These are phyloP conservation scores for Spisula subtruncata DNA, from an alignment of 2,888 invertebrate species.

Conservation along the genomic window DNA sequence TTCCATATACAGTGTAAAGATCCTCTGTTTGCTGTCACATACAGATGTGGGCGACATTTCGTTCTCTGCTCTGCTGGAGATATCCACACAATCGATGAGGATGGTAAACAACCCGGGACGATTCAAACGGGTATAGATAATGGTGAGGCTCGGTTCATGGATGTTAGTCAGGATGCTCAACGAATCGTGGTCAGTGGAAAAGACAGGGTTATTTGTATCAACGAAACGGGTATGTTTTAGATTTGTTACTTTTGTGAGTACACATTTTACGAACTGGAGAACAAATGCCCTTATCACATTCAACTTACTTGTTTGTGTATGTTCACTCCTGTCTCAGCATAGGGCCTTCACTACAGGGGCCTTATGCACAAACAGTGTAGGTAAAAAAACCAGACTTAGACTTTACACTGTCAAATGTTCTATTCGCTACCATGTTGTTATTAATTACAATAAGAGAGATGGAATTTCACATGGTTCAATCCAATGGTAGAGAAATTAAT, in stretches of 20 bases:
- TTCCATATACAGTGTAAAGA: slow-evolving; percentile 54
- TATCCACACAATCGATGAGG: slow-evolving; percentile 56
- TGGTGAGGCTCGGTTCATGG: slow-evolving; percentile 55
- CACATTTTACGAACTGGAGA: no score
- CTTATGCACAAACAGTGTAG: no score
- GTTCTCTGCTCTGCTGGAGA: slow-evolving; percentile 63
- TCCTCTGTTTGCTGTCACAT: slow-evolving; percentile 55
- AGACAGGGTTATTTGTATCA: slow-evolving; percentile 55
- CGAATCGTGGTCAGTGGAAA: slow-evolving; percentile 54
- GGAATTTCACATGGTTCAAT: no score
- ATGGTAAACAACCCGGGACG: slow-evolving; percentile 43
- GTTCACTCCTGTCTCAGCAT: no score
- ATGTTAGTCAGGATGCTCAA: slow-evolving; percentile 40
- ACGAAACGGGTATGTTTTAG: slow-evolving; percentile 50
- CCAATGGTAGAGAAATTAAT: no score
- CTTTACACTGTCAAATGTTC: no score
- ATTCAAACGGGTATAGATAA: slow-evolving; percentile 41
- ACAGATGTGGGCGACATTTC: slow-evolving; percentile 36
- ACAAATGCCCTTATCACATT: no score
- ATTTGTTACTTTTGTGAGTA: not conserved
- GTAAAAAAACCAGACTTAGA: no score
- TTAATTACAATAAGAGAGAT: no score
- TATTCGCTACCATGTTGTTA: no score
- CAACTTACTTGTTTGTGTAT: no score
- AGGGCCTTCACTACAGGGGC: no score